These are phyloP conservation scores for Pomatorhinus ruficollis DNA, from an alignment of 2,113 vertebrate genomes.

Conservation along the genomic window DNA sequence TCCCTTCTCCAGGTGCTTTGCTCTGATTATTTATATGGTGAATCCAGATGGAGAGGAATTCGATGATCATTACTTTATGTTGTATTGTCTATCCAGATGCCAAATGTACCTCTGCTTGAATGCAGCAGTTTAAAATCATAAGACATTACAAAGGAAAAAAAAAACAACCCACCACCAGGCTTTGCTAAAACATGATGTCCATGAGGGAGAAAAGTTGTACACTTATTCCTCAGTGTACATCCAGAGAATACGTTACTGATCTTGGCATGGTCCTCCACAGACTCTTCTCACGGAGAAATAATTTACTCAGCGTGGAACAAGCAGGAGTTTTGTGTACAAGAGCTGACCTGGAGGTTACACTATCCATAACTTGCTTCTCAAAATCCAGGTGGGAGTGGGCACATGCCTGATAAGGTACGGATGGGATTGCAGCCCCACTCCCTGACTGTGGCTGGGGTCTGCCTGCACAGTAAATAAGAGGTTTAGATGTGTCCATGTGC, in stretches of 20 bases:
- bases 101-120: neutral
- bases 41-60: neutral
- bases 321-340: neutral
- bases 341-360: neutral
- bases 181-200: neutral
- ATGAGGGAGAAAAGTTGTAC: neutral
- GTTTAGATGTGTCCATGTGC: rapidly evolving
- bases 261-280: neutral
- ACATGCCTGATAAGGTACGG: rapidly evolving
- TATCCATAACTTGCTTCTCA: neutral
- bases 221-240: neutral
- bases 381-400: neutral
- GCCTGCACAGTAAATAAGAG: neutral
- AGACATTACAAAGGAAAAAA: neutral
- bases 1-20: neutral
- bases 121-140: neutral
- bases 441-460: neutral
- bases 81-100: neutral
- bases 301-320: neutral
- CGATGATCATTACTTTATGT: neutral
- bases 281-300: neutral
- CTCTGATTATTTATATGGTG: neutral
- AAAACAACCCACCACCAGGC: rapidly evolving
- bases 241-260: neutral
- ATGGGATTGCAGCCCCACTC: neutral